Conservation (phyloP, 1,140 invertebrate genomes). For the Euwallacea fornicatus region DNA sequence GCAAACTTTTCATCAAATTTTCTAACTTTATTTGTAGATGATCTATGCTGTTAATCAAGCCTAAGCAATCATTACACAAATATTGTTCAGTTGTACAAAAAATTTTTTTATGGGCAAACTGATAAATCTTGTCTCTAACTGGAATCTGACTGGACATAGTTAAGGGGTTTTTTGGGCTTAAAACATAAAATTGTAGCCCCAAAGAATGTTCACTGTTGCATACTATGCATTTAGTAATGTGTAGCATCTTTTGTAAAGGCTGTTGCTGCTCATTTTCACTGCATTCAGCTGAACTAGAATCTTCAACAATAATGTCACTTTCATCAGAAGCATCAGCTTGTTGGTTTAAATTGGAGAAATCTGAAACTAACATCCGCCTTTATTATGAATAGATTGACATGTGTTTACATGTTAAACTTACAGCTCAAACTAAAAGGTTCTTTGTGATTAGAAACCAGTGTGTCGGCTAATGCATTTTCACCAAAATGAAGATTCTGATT, state of each 20-base stretch:
- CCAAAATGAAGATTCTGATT: not conserved
- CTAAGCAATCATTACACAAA: slow-evolving; percentile 49
- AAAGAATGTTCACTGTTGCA: slow-evolving; percentile 45
- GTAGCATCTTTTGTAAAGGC: slow-evolving; percentile 25
- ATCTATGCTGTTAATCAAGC: slow-evolving; percentile 49
- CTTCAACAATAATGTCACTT: slow-evolving; percentile 52
- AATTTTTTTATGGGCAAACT: slow-evolving; percentile 41
- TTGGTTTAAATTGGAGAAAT: slow-evolving; percentile 33
- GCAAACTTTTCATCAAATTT: slow-evolving; percentile 41
- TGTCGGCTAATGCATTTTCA: not conserved
- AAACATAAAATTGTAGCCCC: slow-evolving; percentile 47
- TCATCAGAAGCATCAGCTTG: slow-evolving; percentile 29
- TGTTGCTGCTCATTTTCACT: slow-evolving; percentile 42
- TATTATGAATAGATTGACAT: too few relatives aligned
- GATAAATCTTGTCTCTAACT: slow-evolving; percentile 44
- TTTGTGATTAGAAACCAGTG: too few relatives aligned
- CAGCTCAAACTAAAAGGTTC: too few relatives aligned
- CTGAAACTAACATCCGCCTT: slow-evolving; percentile 5
- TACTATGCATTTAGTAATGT: slow-evolving; percentile 40
- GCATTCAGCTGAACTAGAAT: slow-evolving; percentile 43
- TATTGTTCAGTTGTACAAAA: slow-evolving; percentile 39
- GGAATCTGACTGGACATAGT: slow-evolving; percentile 50
- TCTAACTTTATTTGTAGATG: slow-evolving; percentile 47
- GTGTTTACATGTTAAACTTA: too few relatives aligned
- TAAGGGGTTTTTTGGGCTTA: slow-evolving; percentile 45